These are phyloP conservation scores for Melanotus villosus DNA, from an alignment of 2,888 invertebrate species.

Conservation along the genomic window DNA sequence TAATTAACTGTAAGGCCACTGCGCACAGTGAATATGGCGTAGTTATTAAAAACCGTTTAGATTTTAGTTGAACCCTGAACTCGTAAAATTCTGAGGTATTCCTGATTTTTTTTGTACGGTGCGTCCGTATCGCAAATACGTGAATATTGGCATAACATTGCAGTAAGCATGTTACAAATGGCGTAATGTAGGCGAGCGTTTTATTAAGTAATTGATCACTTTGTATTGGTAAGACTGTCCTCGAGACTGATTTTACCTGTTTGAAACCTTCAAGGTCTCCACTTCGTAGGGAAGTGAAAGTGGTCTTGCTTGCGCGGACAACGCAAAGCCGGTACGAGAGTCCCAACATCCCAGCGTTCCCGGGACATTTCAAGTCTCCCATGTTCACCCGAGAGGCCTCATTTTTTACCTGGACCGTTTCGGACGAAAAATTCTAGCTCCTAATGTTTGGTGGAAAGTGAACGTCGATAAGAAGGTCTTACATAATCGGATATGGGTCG, in stretches of 20 bases:
- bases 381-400: slow-evolving; percentile 8
- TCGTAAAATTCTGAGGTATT: not conserved
- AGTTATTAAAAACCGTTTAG: no score
- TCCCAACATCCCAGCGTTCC: slow-evolving; percentile 37
- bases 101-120: no score
- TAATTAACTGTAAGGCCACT: no score
- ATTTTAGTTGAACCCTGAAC: not conserved
- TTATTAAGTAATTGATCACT: slow-evolving; percentile 56
- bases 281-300: slow-evolving; percentile 70
- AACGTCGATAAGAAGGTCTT: slow-evolving; percentile 55
- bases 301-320: slow-evolving; percentile 68
- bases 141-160: not conserved
- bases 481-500: slow-evolving; percentile 65
- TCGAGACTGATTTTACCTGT: slow-evolving; percentile 70
- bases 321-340: slow-evolving; percentile 51
- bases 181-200: slow-evolving; percentile 64
- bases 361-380: slow-evolving; percentile 22
- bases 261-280: slow-evolving; percentile 69
- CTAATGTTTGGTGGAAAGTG: slow-evolving; percentile 53
- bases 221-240: slow-evolving; percentile 67
- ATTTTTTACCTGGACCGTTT: slow-evolving; percentile 35
- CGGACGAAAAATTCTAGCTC: slow-evolving; percentile 18
- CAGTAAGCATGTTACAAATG: slow-evolving; percentile 55
- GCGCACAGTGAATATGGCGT: no score
- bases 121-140: not conserved